Base-by-base conservation (phyloP, 2,113 vertebrate species). In the Labeo rohita region DNA sequence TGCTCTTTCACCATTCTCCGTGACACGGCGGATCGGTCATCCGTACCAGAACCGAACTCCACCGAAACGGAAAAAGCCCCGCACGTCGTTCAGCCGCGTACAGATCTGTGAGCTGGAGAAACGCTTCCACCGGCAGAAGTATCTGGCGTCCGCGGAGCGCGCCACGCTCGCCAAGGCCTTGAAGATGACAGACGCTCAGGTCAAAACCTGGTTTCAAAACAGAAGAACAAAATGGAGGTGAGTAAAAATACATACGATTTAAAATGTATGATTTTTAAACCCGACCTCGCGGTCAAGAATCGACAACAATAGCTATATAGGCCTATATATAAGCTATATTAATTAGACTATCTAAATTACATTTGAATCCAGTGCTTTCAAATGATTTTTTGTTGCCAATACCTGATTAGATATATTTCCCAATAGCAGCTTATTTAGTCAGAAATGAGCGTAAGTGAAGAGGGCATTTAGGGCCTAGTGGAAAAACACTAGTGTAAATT, bases 131-230 rank as follows among this genome's bases (percentile, higher is more conserved):
- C 95, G 95, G 6, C 97, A 90, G 97, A 99, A 97, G 95, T 99
- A 94, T 95, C 96, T 95, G 93, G 99, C 95, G 88, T 98, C 81
- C 84, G 98, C 13, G 74, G 97, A 12, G 95, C 97, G 95, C 16
- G 98, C 10, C 94, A 95, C 97, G 0, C 92, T 99, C 91, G 98
- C 98, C 90, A 99, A 99, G 89, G 96, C 98, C 43, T 94, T 99
- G 87, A 97, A 97, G 92, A 99, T 99, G 98, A 99, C 97, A 0
- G 98, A 99, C 0, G 97, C 98, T 2, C 98, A 99, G 92, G 98
- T 99, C 91, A 99, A 99, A 92, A 99, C 98, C 78, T 99, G 98
- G 98, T 99, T 99, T 92, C 98, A 99, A 94, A 99, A 99, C 93
- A 95, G 98, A 80, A 95, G 98, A 91, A 99, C 98, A 90, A 99